phyloP scores from a whole-genome alignment of 1,140 invertebrate genomes.

The Paraescarpia echinospica region DNA sequence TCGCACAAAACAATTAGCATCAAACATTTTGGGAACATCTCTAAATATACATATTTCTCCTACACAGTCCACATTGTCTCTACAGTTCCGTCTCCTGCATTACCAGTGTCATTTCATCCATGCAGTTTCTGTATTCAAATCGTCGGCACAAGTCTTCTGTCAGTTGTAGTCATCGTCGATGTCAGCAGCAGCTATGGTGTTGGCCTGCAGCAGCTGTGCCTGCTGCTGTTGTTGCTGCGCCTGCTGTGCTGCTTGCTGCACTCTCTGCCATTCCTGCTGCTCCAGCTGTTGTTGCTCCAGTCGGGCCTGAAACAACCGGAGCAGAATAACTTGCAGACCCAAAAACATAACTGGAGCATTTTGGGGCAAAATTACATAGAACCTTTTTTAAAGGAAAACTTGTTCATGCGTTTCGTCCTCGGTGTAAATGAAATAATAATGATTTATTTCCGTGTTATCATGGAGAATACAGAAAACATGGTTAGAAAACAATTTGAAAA shows the following conservation, averaged over 20 bases:
- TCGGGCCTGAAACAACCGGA: conserved; percentile 66
- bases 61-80: neutral
- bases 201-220: conserved; percentile 55
- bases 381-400: no score
- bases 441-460: no score
- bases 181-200: conserved; percentile 16
- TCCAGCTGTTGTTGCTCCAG: conserved; percentile 85
- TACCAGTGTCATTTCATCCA: neutral
- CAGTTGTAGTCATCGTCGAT: conserved; percentile 31
- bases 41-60: neutral
- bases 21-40: neutral
- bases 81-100: neutral
- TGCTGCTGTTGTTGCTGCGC: conserved; percentile 37
- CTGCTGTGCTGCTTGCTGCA: conserved; percentile 69
- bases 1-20: neutral
- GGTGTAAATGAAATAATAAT: no score
- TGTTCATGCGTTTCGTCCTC: no score
- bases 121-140: neutral
- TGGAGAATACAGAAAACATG: no score
- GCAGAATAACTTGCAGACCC: neutral
- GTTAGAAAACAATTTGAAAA: no score
- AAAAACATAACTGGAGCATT: no score
- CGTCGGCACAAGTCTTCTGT: neutral
- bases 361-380: no score
- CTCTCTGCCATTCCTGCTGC: conserved; percentile 84